Conservation (phyloP, 2,888 invertebrate species). For the Eledone cirrhosa region DNA sequence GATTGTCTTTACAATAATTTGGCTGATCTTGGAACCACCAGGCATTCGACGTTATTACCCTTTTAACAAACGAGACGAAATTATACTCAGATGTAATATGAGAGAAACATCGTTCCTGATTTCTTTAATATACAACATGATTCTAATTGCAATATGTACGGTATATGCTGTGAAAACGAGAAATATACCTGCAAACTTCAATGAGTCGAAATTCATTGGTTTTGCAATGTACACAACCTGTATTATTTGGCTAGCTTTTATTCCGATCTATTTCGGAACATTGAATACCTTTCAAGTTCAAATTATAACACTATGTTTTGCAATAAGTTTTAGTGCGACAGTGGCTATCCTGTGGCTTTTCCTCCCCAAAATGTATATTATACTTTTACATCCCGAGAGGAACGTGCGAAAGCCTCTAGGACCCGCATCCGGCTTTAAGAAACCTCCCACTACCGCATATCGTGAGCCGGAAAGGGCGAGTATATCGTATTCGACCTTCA, state of each 20-base stretch:
- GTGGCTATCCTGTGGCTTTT: no score
- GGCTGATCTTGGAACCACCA: constrained; percentile 64
- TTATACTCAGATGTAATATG: constrained; percentile 76
- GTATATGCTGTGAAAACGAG: constrained; percentile 83
- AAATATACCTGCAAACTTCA: constrained; percentile 84
- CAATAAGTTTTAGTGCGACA: no score
- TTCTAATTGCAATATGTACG: constrained; percentile 80
- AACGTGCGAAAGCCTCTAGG: no score
- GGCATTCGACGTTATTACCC: constrained; percentile 69
- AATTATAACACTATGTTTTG: no score
- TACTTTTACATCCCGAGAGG: no score
- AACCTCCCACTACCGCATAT: no score
- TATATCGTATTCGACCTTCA: no score
- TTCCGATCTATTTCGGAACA: constrained; percentile 83
- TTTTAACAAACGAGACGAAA: constrained; percentile 64
- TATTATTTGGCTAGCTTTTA: constrained; percentile 80
- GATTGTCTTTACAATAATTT: constrained; percentile 70
- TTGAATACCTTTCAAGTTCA: constrained; percentile 79
- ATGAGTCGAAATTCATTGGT: constrained; percentile 84
- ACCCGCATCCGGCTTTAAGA: no score
- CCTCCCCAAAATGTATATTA: no score
- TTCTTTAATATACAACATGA: constrained; percentile 80
- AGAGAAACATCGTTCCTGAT: constrained; percentile 78
- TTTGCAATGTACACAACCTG: constrained; percentile 87
- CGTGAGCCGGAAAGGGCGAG: no score